These are phyloP conservation scores for Xanthia togata DNA, from an alignment of 2,888 invertebrate species.

Conservation along the genomic window DNA sequence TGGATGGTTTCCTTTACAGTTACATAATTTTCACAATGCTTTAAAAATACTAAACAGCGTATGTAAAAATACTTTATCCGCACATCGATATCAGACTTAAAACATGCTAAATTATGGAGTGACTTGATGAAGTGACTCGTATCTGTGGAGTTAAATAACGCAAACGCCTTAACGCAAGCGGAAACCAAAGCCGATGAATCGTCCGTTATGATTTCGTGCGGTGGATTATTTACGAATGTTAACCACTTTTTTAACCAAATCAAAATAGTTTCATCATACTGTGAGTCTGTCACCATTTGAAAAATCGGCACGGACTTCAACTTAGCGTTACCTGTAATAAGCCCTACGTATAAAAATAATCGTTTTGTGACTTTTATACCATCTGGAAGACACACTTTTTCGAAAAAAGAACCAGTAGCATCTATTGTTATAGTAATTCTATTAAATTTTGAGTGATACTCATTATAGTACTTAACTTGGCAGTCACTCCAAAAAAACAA, in stretches of 20 bases:
- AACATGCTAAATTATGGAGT: too few species aligned
- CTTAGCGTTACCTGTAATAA: conserved; percentile 7
- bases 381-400: conserved; percentile 5
- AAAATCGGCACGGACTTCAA: conserved; percentile 11
- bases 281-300: conserved; percentile 13
- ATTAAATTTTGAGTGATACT: background rate
- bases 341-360: conserved; percentile 15
- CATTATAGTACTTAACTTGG: background rate
- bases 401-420: conserved; percentile 13
- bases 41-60: too few species aligned
- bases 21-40: too few species aligned
- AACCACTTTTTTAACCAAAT: conserved; percentile 15
- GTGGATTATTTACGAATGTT: conserved; percentile 16
- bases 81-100: too few species aligned
- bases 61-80: too few species aligned
- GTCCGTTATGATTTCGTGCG: conserved; percentile 13
- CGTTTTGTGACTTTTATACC: background rate
- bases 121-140: too few species aligned
- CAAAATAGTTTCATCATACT: conserved; percentile 3
- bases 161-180: conserved; percentile 13
- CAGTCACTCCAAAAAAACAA: conserved; percentile 2
- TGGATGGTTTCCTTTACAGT: too few species aligned
- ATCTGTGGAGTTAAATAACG: conserved; percentile 2
- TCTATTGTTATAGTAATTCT: background rate
- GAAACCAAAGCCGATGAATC: conserved; percentile 22